A percentile compares a stretch with the other conserved stretches of the same genome.
Conservation (phyloP, 1,140 invertebrate genomes). For the Polyergus mexicanus region DNA sequence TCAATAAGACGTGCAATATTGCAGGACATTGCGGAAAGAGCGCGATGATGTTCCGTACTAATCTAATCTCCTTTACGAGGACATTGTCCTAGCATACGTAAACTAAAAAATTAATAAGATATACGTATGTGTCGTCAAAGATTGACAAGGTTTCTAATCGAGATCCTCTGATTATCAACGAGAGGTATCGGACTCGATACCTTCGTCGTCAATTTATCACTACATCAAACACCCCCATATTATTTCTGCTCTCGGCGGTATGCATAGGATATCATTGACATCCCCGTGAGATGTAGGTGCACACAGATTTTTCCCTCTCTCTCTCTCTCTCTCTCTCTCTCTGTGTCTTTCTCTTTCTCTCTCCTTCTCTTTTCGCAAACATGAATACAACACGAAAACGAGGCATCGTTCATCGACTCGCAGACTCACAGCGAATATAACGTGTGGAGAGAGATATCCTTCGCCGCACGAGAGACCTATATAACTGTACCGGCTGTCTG, state of each 20-base stretch:
- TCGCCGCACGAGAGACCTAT: constrained; percentile 80
- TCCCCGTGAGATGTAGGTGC: not conserved
- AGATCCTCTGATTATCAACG: not conserved
- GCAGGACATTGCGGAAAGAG: not conserved
- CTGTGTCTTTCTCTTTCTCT: not conserved
- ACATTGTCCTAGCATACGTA: not conserved
- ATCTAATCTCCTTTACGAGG: not conserved
- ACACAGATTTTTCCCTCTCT: not conserved
- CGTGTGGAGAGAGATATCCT: constrained; percentile 78
- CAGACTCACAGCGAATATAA: constrained; percentile 60
- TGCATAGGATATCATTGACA: too few species aligned
- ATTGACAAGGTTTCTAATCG: not conserved
- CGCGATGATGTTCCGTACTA: not conserved
- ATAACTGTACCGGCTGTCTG: constrained; percentile 88
- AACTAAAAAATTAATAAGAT: not conserved
- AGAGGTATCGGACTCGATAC: too few species aligned
- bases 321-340: too few species aligned
- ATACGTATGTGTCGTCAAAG: not conserved
- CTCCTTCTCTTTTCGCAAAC: constrained; percentile 18
- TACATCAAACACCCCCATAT: too few species aligned
- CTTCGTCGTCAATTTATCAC: too few species aligned
- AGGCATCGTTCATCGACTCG: constrained; percentile 62
- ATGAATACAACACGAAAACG: constrained; percentile 17
- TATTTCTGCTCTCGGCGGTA: too few species aligned
- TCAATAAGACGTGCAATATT: not conserved